phyloP scores from a whole-genome alignment of 2,113 vertebrate genomes.

The Herpailurus yagouaroundi region DNA sequence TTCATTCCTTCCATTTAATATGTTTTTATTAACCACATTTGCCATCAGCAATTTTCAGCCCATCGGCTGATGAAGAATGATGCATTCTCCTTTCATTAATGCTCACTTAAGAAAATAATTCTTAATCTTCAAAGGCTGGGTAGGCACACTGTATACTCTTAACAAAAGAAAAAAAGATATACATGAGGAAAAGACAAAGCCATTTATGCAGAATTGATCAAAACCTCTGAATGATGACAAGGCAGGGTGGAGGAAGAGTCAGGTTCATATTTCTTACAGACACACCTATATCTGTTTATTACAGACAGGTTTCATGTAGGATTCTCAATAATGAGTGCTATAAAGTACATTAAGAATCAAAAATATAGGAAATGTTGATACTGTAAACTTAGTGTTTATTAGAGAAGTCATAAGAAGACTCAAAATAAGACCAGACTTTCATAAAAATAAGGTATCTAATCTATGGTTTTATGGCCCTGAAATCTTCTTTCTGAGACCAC shows the following conservation, averaged over 20 bases:
- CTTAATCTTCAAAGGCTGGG: constrained; percentile 66
- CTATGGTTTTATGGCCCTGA: neutral
- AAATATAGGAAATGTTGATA: neutral
- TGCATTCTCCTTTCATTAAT: constrained; percentile 66
- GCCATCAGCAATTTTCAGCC: constrained; percentile 71
- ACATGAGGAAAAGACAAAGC: constrained; percentile 24
- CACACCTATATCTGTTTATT: neutral
- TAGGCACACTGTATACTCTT: constrained; percentile 52
- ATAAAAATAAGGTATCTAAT: neutral
- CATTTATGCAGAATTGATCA: constrained; percentile 43
- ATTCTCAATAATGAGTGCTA: neutral
- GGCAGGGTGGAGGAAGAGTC: neutral
- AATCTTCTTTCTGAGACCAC: neutral
- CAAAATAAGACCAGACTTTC: neutral
- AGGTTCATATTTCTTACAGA: neutral
- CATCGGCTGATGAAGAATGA: constrained; percentile 69
- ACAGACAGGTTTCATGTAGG: neutral
- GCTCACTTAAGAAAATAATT: constrained; percentile 67
- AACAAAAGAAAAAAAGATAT: constrained; percentile 32
- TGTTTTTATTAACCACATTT: constrained; percentile 69
- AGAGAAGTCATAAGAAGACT: neutral
- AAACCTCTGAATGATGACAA: neutral
- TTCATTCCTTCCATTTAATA: constrained; percentile 69
- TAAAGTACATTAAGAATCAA: neutral
- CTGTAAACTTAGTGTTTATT: neutral